A percentile compares a stretch with the other conserved stretches of the same genome.
These are phyloP conservation scores for Cebus imitator DNA, from an alignment of 2,113 vertebrate species.

Conservation along the genomic window DNA sequence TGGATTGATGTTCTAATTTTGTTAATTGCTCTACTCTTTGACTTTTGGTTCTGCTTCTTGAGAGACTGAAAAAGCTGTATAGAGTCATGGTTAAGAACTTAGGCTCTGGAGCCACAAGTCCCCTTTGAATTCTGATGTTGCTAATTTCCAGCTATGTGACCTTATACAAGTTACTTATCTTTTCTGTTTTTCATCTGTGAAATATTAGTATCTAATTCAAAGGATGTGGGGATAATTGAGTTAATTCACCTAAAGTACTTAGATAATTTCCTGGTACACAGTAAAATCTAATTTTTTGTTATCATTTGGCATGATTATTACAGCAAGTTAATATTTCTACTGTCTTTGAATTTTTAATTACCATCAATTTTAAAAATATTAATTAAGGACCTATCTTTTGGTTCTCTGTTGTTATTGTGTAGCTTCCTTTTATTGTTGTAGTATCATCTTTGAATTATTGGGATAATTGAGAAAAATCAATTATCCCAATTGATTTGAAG, in stretches of 20 bases:
- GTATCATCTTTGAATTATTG: not conserved
- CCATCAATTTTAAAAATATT: not conserved
- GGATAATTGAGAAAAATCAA: not conserved
- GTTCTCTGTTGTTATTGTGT: not conserved
- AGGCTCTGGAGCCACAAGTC: not conserved
- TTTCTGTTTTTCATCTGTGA: constrained; percentile 15
- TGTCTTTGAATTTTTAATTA: not conserved
- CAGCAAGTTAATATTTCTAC: constrained; percentile 2
- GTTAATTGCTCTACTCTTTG: not conserved
- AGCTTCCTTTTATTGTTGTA: not conserved
- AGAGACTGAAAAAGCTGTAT: not conserved
- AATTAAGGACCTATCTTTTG: not conserved
- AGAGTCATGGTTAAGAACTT: not conserved
- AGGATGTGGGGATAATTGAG: not conserved
- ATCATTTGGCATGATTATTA: not conserved
- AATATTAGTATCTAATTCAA: not conserved
- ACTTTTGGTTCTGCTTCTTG: constrained; percentile 13
- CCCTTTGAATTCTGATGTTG: not conserved
- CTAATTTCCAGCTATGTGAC: not conserved
- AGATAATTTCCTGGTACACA: not conserved
- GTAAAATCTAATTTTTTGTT: not conserved
- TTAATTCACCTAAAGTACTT: not conserved
- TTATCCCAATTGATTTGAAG: not conserved
- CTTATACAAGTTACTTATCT: not conserved
- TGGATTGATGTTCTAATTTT: constrained; percentile 2